Conservation (phyloP, 2,113 vertebrate genomes). For the Python bivittatus region DNA sequence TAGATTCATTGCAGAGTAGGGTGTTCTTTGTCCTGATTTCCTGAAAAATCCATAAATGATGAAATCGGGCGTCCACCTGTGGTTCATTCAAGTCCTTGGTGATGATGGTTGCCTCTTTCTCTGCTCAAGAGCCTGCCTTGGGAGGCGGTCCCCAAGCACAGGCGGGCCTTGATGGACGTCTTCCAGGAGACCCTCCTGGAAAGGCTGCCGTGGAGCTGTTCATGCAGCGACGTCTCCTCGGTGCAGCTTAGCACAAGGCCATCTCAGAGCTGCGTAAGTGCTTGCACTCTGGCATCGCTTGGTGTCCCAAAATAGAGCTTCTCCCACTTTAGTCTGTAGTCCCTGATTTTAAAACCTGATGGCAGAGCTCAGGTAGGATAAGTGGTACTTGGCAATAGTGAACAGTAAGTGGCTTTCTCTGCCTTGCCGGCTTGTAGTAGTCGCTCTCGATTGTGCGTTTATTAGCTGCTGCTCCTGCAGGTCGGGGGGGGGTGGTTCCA, state of each 20-base stretch:
- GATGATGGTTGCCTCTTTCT: conserved; percentile 63
- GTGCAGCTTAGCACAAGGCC: conserved; percentile 63
- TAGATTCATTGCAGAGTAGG: background rate
- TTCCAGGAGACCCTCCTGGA: conserved; percentile 78
- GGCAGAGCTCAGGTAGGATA: background rate
- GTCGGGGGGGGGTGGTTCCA: background rate
- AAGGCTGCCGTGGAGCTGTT: conserved; percentile 80
- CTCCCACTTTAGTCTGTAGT: background rate
- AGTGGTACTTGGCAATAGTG: conserved; percentile 1
- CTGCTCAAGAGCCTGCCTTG: conserved; percentile 57
- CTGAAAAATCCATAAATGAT: too few species aligned
- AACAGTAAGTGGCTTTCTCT: background rate
- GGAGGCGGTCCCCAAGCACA: conserved; percentile 66
- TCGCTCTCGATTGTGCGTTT: background rate
- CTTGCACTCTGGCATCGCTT: conserved; percentile 15
- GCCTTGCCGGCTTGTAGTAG: background rate
- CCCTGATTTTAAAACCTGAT: background rate
- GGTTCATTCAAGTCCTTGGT: rapidly evolving
- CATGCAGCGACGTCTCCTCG: conserved; percentile 76
- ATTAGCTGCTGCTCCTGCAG: rapidly evolving
- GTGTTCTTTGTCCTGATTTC: background rate
- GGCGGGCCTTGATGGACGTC: conserved; percentile 82
- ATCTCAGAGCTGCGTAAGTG: conserved; percentile 75
- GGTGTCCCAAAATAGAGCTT: conserved; percentile 3
- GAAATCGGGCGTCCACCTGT: too few species aligned